Evolutionary conservation across 2,797 vertebrate species (phyloP), one percentile per base, ranked within the genome.

Genomic region (Lemur catta): DNA sequence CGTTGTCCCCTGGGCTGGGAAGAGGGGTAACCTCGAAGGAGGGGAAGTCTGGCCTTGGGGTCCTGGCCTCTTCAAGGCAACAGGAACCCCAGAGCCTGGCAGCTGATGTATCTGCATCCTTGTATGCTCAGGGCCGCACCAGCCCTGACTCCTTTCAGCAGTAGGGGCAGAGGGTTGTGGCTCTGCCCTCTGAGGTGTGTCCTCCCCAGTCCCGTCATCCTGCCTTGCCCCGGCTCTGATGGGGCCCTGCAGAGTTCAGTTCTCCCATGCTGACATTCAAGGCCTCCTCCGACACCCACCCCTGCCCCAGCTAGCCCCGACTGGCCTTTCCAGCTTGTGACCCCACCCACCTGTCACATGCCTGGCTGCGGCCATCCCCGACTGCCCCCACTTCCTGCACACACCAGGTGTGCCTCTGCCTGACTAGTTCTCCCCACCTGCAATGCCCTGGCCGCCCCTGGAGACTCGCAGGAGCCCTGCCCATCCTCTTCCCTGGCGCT

Each of bases 281-380:
- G 81, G 59, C 50, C 61, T 84, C 41, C 33, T 79, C 89, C 41
- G 22, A 14, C 20, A 6, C 1, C 74, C 14, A 9, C 14, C 24
- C 59, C 38, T 41, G 24, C 75, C 33, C 61, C 43, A 93, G 41
- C 72, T 17, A 65, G 84, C 65, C 67, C 80, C 74, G 84, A 38
- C 55, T 18, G 65, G 74, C 82, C 89, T 94, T 97, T 93, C 95
- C 52, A 69, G 92, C 95, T 91, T 91, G 41, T 55, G 72, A 61
- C 63, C 72, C 91, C 24, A 46, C 71, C 87, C 18, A 24, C 41
- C 18, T 65, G 15, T 48, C 94, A 85, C 63, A 91, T 28, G 50
- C 74, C 75, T 87, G 82, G 33, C 84, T 92, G 22, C n/a, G 0
- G 8, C 65, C 61, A 81, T 43, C 79, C 43, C 46, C 13, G 33